Percentiles rank a stretch among this genome's conserved stretches.
Evolutionary conservation across 2,797 vertebrate genomes (phyloP).

Genomic region (Bryconaethiops microstoma): DNA sequence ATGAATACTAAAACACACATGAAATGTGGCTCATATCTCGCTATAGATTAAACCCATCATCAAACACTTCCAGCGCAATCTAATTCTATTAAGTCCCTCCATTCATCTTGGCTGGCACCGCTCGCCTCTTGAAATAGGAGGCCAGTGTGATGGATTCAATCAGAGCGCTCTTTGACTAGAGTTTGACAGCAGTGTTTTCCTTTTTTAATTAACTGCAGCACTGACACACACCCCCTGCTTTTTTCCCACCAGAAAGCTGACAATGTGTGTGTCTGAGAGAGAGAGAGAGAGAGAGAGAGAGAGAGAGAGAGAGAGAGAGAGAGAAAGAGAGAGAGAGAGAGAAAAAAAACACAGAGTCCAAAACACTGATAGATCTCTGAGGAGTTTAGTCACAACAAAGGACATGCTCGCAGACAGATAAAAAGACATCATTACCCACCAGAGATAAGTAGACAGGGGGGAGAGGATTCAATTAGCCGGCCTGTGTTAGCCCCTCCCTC

Average conservation of each 20-base stretch:
- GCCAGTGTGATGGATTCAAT: conserved; percentile 51
- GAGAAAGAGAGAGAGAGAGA: background rate
- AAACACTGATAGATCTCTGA: conserved; percentile 59
- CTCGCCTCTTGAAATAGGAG: conserved; percentile 20
- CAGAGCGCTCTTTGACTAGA: conserved; percentile 39
- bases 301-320: conserved; percentile 12
- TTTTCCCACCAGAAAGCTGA: conserved; percentile 57
- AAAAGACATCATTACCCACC: conserved; percentile 56
- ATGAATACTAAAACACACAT: conserved; percentile 45
- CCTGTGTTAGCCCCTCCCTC: conserved; percentile 44
- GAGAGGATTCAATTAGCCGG: conserved; percentile 62
- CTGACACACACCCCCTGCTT: conserved; percentile 29
- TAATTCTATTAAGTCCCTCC: conserved; percentile 53
- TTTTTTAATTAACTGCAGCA: conserved; percentile 62
- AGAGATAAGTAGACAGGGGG: conserved; percentile 59
- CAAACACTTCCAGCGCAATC: conserved; percentile 50
- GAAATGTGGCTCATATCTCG: conserved; percentile 26
- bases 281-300: background rate
- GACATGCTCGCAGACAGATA: conserved; percentile 56
- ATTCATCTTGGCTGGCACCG: conserved; percentile 51
- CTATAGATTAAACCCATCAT: conserved; percentile 48
- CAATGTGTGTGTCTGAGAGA: background rate
- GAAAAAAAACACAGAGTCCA: conserved; percentile 3
- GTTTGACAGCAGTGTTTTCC: conserved; percentile 52
- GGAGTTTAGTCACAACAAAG: conserved; percentile 51